These are phyloP conservation scores for Thelaira solivaga DNA, from an alignment of 2,888 invertebrate species.

Conservation along the genomic window DNA sequence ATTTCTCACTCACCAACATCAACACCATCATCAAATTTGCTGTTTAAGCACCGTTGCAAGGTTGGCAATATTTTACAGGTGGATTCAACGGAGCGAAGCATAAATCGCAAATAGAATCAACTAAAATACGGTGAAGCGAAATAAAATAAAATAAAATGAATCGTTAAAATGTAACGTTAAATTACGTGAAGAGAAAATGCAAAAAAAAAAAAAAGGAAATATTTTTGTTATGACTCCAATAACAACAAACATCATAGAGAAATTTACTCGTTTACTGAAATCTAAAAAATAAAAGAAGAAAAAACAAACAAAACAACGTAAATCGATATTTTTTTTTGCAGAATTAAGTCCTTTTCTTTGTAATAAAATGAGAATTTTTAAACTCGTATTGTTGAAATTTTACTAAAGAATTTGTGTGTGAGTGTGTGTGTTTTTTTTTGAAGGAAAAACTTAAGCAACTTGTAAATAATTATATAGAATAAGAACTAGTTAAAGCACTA, in stretches of 20 bases:
- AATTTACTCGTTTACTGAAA: conserved; percentile 13
- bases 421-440: no score
- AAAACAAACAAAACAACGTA: not conserved
- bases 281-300: no score
- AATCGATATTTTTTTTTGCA: not conserved
- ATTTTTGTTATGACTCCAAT: conserved; percentile 5
- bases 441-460: no score
- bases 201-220: not conserved
- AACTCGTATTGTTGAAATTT: no score
- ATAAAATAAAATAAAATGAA: conserved; percentile 35
- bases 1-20: not conserved
- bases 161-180: conserved; percentile 2
- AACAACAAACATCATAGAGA: not conserved
- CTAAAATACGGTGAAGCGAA: conserved; percentile 31
- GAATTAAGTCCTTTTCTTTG: not conserved
- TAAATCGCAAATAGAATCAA: conserved; percentile 50
- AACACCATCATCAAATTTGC: not conserved
- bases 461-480: no score
- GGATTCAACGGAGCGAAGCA: conserved; percentile 50
- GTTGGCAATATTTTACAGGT: conserved; percentile 45
- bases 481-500: no score
- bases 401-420: no score
- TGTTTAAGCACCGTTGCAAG: conserved; percentile 31
- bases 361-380: not conserved
- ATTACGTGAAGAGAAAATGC: no score